Conservation (phyloP, 1,140 invertebrate species). For the Laodelphax striatellus region DNA sequence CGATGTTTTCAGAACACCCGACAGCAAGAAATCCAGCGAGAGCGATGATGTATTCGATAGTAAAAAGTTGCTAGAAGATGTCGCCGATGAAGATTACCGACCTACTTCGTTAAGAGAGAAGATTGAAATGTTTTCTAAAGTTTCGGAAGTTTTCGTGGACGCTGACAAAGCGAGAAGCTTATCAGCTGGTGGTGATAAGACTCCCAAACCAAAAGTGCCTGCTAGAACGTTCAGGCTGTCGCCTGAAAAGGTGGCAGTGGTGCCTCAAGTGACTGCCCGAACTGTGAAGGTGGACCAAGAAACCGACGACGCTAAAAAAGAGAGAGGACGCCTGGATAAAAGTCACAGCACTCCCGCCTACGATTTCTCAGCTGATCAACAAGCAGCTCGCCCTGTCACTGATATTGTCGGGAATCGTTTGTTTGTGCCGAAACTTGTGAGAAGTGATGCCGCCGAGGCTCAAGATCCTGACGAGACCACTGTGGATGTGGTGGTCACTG, state of each 20-base stretch:
- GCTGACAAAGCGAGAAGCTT: constrained; percentile 2
- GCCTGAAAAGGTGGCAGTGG: background rate
- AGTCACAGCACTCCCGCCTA: constrained; percentile 65
- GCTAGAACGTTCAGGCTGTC: constrained; percentile 23
- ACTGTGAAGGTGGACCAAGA: background rate
- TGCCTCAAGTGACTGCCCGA: background rate
- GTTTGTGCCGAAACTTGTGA: background rate
- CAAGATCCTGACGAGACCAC: background rate
- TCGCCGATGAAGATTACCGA: background rate
- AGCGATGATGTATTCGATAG: constrained; percentile 6
- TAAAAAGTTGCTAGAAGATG: background rate
- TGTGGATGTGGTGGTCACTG: constrained; percentile 5
- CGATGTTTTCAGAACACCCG: constrained; percentile 3
- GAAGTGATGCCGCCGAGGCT: background rate
- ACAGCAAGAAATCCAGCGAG: constrained; percentile 11
- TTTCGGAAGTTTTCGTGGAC: constrained; percentile 5
- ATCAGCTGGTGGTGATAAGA: background rate
- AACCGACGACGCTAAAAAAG: constrained; percentile 18
- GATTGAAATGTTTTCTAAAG: constrained; percentile 21
- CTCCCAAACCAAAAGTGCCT: constrained; percentile 26
- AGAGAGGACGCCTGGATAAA: constrained; percentile 52
- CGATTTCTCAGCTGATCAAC: constrained; percentile 35
- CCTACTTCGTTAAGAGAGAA: constrained; percentile 16
- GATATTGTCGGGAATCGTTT: background rate
- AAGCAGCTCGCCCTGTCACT: background rate